A percentile compares a stretch with the other conserved stretches of the same genome.
Conservation (phyloP, 2,797 vertebrate genomes). For the Clarias platycephalus region DNA sequence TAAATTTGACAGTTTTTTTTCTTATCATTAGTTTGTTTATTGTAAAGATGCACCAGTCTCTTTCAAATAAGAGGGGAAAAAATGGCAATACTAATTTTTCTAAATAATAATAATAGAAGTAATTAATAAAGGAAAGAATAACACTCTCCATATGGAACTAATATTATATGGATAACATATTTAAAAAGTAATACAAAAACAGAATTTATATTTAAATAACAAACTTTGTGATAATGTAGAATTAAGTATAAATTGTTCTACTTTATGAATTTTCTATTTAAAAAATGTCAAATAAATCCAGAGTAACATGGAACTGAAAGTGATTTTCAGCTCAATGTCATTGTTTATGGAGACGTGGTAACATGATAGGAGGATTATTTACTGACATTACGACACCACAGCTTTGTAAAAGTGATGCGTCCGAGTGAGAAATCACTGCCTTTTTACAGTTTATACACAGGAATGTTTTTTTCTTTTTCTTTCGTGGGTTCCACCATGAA, state of each 20-base stretch:
- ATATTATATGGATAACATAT: background rate
- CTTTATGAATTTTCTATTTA: background rate
- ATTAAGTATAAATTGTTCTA: background rate
- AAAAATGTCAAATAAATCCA: background rate
- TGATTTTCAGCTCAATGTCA: background rate
- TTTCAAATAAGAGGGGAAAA: background rate
- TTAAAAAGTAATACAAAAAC: background rate
- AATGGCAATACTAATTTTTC: background rate
- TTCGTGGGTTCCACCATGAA: background rate
- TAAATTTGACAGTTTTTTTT: background rate
- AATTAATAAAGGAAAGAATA: background rate
- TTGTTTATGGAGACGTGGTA: background rate
- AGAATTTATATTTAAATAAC: background rate
- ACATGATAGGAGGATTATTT: background rate
- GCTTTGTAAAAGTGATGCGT: background rate
- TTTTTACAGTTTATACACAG: background rate
- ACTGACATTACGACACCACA: background rate
- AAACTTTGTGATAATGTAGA: background rate
- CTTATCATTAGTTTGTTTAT: background rate
- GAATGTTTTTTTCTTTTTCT: constrained; percentile 6
- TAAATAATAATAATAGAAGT: background rate
- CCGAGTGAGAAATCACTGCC: background rate
- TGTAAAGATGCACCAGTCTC: background rate
- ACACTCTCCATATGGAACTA: background rate
- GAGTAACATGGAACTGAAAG: background rate